A percentile compares a stretch with the other conserved stretches of the same genome.
phyloP scores from a whole-genome alignment of 2,113 vertebrate species.

The Notothenia coriiceps region DNA sequence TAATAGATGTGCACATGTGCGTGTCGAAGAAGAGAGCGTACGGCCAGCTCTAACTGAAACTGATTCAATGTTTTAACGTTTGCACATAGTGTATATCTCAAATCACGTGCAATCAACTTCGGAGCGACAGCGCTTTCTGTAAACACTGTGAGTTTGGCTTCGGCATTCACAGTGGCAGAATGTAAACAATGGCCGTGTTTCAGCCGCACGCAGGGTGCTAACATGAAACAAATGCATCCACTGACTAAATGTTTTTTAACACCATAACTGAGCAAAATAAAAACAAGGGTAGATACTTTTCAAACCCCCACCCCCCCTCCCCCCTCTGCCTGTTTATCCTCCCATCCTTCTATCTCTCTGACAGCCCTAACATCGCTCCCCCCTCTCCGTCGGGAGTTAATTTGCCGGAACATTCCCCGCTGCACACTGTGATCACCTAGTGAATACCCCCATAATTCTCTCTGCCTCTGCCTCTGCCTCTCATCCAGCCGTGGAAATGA shows the following conservation, averaged over 20 bases:
- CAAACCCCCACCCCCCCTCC: constrained; percentile 40
- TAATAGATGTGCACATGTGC: background rate
- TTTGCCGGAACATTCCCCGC: constrained; percentile 84
- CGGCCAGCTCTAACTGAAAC: constrained; percentile 20
- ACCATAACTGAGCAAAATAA: constrained; percentile 21
- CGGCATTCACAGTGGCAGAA: constrained; percentile 27
- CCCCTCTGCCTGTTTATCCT: constrained; percentile 71
- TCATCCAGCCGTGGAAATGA: constrained; percentile 92
- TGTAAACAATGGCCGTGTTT: constrained; percentile 30
- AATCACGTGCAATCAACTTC: constrained; percentile 32
- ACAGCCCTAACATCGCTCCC: constrained; percentile 72
- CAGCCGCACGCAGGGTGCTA: constrained; percentile 25
- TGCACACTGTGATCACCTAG: constrained; percentile 85
- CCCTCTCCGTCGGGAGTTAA: constrained; percentile 79
- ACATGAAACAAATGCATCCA: constrained; percentile 48
- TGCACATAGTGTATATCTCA: constrained; percentile 26
- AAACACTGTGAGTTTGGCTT: constrained; percentile 15
- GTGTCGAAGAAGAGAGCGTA: background rate
- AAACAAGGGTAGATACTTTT: constrained; percentile 40
- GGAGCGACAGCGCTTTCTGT: constrained; percentile 20
- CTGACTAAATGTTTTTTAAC: constrained; percentile 37
- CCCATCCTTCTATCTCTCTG: constrained; percentile 80
- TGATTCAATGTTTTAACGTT: constrained; percentile 15
- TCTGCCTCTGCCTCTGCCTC: constrained; percentile 72
- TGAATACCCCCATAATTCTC: constrained; percentile 87